Base-by-base conservation (phyloP, 2,888 invertebrate genomes). In the Pristionchus japonicus region DNA sequence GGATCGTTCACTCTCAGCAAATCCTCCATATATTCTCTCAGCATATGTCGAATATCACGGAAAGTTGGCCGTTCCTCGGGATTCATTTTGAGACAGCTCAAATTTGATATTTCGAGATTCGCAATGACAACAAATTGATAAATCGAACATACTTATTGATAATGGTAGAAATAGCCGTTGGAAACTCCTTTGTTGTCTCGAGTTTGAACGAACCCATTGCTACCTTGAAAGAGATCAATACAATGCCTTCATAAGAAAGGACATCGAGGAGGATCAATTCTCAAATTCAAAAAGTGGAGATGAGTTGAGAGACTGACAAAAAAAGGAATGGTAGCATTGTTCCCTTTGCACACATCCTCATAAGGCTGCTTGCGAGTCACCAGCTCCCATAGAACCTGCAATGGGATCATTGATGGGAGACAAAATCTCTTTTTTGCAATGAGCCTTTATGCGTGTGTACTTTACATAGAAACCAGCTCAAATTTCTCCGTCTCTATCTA, bases 311-410 rank as follows among this genome's bases (percentile, higher is more conserved):
- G n/a, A n/a, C 84, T 61, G 27, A 84, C 84, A 23, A 37, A 61
- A 61, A 84, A 84, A 9, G 84, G 84, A 27, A 84, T 84, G 17
- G 40, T 84, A 13, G 49, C 82, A 31, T 31, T 40, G 17, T 47
- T 47, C 23, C 40, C 52, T 20, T 49, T 31, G 17, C 52, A 31
- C 11, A 61, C 37, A 84, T 84, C 57, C 52, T 87, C 87, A 27
- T 87, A 87, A 17, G 87, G 87, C 52, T 77, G 49, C 57, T 77
- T 87, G 13, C 87, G 61, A 20, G 87, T 87, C 20, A 87, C 43
- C 77, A 87, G 34, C 37, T 87, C 77, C 87, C 87, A 87, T 11
- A 87, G 31, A 23, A 87, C 77, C 57, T 57, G 49, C 9, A 83
- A 23, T 47, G 9, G 43, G n/a, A n/a, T n/a, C n/a, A n/a, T n/a